Evolutionary conservation across 23 tunicate species (phyloP), one percentile per base, ranked within the genome.

Genomic region (Styela plicata): DNA sequence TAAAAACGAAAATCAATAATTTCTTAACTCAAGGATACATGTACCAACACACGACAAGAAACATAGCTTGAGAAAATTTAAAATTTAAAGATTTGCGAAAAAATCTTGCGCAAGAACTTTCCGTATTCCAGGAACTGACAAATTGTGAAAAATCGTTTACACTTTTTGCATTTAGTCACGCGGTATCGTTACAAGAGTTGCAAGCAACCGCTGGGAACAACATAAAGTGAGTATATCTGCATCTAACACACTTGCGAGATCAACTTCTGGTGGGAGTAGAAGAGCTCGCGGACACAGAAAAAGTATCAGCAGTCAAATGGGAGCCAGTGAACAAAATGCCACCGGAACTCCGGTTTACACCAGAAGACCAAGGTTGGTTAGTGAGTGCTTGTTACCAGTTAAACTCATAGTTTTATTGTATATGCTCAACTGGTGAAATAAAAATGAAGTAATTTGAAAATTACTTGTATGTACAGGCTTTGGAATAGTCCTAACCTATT

Each of bases 141-240:
- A 7, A 25, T 21, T 16, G 31, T 70, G n/a, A 1, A 23, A 27
- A 34, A 24, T 0, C 66, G 27, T 62, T n/a, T n/a, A n/a, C n/a
- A n/a, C n/a, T n/a, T n/a, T n/a, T n/a, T 17, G 17, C 16, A 0
- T 35, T 5, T 64, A 87, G 91, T 76, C 86, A 2, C 67, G 91
- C 63, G 83, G 69, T 27, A 83, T 87, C 29, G 75, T 75, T 19
- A 27, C 69, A 52, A 63, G 91, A 79, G 86, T 87, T 68, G 82
- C 79, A 34, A 87, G 67, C 79, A 87, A 76, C 74, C 74, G 66
- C 44, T 87, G 91, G 91, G 78, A 87, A 31, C 91, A 87, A 69
- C 91, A 87, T 36, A 87, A 82, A 70, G 32, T 87, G 61, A 74
- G 80, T 32, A 25, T 73, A 22, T 87, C 91, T 33, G 35, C 74